phyloP scores from a whole-genome alignment of 2,113 vertebrate species.

The Istiophorus platypterus region DNA sequence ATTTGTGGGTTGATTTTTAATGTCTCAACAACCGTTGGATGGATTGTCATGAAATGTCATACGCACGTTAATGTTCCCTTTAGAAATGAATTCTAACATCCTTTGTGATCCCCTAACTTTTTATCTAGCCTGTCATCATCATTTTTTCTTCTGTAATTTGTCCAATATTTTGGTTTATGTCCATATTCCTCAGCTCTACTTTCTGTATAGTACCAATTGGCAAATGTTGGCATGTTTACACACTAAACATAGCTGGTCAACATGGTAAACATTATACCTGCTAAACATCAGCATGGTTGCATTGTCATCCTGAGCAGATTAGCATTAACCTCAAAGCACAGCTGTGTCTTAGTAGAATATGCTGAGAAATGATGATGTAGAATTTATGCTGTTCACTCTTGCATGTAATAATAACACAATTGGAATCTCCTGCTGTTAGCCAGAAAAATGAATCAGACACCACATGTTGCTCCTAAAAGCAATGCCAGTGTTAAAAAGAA shows the following conservation, averaged over 20 bases:
- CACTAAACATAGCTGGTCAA: neutral
- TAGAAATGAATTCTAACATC: neutral
- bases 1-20: neutral
- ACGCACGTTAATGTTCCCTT: neutral
- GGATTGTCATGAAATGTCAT: neutral
- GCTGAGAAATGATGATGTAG: constrained; percentile 34
- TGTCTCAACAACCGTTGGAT: neutral
- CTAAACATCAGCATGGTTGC: neutral
- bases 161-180: neutral
- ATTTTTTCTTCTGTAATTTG: neutral
- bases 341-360: neutral
- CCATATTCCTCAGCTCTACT: neutral
- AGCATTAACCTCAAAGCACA: neutral
- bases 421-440: constrained; percentile 20
- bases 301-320: neutral
- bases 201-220: neutral
- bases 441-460: constrained; percentile 29
- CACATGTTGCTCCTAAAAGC: constrained; percentile 41
- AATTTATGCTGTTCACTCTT: constrained; percentile 40
- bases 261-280: neutral
- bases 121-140: neutral
- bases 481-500: constrained; percentile 23
- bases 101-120: neutral
- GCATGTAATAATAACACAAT: constrained; percentile 29
- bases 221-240: neutral